These are phyloP conservation scores for Clitarchus hookeri DNA, from an alignment of 2,888 invertebrate species.

Conservation along the genomic window DNA sequence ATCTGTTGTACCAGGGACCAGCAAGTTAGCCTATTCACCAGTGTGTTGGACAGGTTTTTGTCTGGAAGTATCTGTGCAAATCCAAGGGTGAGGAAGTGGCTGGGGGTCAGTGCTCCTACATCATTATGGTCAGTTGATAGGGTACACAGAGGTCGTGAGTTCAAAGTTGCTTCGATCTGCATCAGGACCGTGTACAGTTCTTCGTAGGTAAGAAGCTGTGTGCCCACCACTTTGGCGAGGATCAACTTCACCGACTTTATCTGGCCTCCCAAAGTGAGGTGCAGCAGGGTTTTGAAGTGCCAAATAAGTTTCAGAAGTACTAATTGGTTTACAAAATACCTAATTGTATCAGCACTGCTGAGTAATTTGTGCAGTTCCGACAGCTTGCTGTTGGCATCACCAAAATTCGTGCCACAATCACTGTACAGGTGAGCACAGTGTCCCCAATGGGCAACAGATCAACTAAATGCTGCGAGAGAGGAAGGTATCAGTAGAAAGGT, in stretches of 20 bases:
- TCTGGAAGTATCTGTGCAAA: neutral
- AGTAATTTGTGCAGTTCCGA: neutral
- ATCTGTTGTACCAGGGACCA: neutral
- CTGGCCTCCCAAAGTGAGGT: neutral
- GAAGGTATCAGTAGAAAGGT: too few relatives aligned
- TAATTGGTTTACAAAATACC: neutral
- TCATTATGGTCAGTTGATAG: neutral
- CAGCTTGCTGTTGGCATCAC: neutral
- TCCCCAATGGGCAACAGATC: too few relatives aligned
- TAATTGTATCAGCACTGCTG: neutral
- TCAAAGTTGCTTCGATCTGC: neutral
- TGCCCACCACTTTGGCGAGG: neutral
- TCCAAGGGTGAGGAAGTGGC: neutral
- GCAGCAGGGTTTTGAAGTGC: neutral
- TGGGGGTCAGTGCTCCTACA: neutral
- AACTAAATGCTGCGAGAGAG: too few relatives aligned
- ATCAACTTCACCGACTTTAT: neutral
- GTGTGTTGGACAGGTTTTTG: neutral
- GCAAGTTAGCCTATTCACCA: neutral
- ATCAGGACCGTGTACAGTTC: constrained; percentile 1
- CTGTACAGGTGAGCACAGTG: neutral
- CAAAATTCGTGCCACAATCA: neutral
- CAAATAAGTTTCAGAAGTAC: neutral
- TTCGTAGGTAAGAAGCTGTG: neutral
- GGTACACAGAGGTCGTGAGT: neutral